phyloP scores from a whole-genome alignment of 2,113 vertebrate genomes.

The Phalacrocorax brasilianus region DNA sequence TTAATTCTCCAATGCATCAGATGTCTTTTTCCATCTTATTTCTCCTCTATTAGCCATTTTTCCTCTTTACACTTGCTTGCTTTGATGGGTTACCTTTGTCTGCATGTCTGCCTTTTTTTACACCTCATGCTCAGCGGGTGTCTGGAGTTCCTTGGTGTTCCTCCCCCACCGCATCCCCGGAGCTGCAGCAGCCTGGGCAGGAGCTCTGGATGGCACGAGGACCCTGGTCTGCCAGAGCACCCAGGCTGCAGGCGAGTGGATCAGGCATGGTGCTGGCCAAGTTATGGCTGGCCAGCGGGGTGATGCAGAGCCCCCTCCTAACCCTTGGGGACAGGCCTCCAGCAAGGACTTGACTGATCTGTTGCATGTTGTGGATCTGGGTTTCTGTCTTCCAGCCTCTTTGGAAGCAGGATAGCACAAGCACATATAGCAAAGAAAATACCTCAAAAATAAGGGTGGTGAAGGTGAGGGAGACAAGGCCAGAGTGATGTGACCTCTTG shows the following conservation, averaged over 20 bases:
- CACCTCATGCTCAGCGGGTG: background rate
- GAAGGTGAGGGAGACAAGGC: background rate
- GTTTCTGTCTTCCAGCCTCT: background rate
- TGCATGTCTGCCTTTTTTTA: background rate
- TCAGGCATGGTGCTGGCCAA: background rate
- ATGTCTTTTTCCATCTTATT: background rate
- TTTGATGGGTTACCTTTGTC: background rate
- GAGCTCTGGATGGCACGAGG: background rate
- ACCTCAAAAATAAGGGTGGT: background rate
- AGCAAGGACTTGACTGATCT: background rate
- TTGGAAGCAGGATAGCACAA: background rate
- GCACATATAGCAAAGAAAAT: background rate
- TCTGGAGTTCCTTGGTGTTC: background rate
- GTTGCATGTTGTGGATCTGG: rapidly evolving
- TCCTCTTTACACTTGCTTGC: background rate
- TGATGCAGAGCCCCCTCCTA: background rate
- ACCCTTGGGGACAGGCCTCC: background rate
- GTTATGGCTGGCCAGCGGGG: rapidly evolving
- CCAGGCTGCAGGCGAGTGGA: background rate
- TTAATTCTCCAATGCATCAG: background rate
- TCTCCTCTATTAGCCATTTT: background rate
- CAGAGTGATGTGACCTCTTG: background rate
- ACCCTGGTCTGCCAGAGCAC: background rate
- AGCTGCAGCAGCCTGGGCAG: background rate
- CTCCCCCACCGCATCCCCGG: rapidly evolving